These are phyloP conservation scores for Diplazon laetatorius DNA, from an alignment of 2,888 invertebrate genomes.

Conservation along the genomic window DNA sequence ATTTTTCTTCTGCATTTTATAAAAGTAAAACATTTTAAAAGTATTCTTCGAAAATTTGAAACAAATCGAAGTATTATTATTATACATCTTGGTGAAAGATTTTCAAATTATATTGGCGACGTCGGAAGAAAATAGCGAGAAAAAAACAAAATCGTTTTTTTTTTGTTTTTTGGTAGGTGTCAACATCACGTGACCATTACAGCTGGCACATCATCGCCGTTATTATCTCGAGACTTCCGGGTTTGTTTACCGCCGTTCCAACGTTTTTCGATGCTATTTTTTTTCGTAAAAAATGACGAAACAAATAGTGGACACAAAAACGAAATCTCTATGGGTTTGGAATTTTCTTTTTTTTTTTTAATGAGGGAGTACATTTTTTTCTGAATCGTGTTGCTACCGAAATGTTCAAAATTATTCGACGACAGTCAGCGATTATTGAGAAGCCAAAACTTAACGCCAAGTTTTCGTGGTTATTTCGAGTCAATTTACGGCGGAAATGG, in stretches of 20 bases:
- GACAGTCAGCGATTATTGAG: constrained; percentile 10
- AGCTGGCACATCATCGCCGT: constrained; percentile 37
- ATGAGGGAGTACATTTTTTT: too few relatives aligned
- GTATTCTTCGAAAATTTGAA: too few relatives aligned
- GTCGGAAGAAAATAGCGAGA: too few relatives aligned
- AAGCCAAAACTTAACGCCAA: constrained; percentile 31
- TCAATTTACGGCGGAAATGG: constrained; percentile 30
- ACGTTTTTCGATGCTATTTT: too few relatives aligned
- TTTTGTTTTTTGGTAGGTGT: constrained; percentile 30
- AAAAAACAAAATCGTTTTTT: too few relatives aligned
- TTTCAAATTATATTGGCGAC: too few relatives aligned
- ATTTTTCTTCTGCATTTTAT: too few relatives aligned
- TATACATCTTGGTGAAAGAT: too few relatives aligned
- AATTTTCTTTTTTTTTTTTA: constrained; percentile 2
- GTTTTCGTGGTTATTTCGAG: neutral
- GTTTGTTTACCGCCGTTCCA: constrained; percentile 42
- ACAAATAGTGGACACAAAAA: constrained; percentile 46
- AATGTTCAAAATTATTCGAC: constrained; percentile 40
- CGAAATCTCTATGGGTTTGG: constrained; percentile 50
- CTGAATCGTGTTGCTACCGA: neutral
- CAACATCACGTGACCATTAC: constrained; percentile 28
- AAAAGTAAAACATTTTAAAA: too few relatives aligned
- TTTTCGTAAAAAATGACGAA: constrained; percentile 55
- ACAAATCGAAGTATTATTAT: too few relatives aligned
- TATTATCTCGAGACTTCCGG: constrained; percentile 50